Base-by-base conservation (phyloP, 2,888 invertebrate genomes). In the Atrina japonica region DNA sequence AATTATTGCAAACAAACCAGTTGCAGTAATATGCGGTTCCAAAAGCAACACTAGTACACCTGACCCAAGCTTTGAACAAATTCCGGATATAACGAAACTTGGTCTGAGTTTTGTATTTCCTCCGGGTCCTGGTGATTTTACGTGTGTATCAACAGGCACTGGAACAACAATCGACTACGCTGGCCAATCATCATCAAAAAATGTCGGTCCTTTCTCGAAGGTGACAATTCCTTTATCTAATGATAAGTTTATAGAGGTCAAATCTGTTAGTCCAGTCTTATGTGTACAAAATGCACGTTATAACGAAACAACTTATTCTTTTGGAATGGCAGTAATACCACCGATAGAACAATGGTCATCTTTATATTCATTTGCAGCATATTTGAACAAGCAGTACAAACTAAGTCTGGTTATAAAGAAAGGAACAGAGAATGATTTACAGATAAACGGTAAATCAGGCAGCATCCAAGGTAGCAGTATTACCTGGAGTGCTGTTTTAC, bases 1-100 rank as follows among this genome's bases (percentile, higher is more conserved):
- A 21, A 43, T 61, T 23, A 21, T 25, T 5, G 14, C 61, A 29
- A 49, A 47, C n/a, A 61, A 61, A 49, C 61, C 61, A 14, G 27
- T 61, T 6, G 47, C 61, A 18, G 35, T 61, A 14, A 27, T 61
- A n/a, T 18, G 29, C 18, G 61, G 61, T 11, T 16, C 49, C 27
- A 27, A 49, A 21, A 18, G 35, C 25, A 49, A 14, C 35, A 30
- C 23, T n/a, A 23, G 18, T 27, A 56, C 23, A n/a, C 35, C 40
- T n/a, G 56, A 56, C 40, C 40, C 40, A 14, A 40, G 23, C 40
- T 35, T 40, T 21, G 56, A 56, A 41, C 56, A 56, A 11, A 40
- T 56, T 23, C 3, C 56, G 18, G 56, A 56, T 14, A 56, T 23
- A 3, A 40, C 56, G 21, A 56, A 56, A 21, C 23, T 56, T 23